Evolutionary conservation across 2,113 vertebrate genomes (phyloP).

Genomic region (Ctenodactylus gundi): DNA sequence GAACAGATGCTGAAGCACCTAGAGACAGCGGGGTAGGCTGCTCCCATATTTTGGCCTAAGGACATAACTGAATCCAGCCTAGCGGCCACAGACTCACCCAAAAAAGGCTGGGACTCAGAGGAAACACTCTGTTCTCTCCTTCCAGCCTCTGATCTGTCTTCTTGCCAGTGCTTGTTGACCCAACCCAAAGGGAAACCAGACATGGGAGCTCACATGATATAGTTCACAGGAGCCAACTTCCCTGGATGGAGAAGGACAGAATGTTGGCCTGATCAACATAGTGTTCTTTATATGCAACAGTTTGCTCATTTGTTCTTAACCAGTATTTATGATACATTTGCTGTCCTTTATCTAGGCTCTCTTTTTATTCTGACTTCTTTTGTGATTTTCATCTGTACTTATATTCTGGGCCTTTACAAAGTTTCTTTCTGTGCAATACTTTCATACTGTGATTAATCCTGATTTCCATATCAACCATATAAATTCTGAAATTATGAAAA

Average conservation of each 20-base stretch:
- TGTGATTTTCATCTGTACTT: background rate
- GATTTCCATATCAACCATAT: background rate
- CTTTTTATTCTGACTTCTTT: background rate
- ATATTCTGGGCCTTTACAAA: background rate
- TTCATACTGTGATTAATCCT: background rate
- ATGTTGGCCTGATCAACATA: background rate
- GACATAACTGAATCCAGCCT: background rate
- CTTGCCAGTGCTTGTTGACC: background rate
- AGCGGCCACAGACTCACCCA: background rate
- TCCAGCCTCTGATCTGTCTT: background rate
- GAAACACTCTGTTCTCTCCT: background rate
- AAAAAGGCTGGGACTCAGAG: background rate
- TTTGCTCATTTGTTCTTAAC: background rate
- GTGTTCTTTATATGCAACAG: background rate
- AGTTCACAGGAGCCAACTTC: background rate
- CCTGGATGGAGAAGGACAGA: background rate
- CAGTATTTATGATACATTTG: background rate
- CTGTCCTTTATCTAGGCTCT: background rate
- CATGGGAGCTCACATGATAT: background rate
- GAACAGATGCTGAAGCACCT: background rate
- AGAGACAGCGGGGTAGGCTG: background rate
- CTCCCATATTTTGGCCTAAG: background rate
- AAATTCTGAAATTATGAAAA: constrained; percentile 2
- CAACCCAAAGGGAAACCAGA: background rate
- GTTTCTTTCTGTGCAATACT: background rate